Conservation (phyloP, 2,888 invertebrate genomes). For the Cetonia aurata region DNA sequence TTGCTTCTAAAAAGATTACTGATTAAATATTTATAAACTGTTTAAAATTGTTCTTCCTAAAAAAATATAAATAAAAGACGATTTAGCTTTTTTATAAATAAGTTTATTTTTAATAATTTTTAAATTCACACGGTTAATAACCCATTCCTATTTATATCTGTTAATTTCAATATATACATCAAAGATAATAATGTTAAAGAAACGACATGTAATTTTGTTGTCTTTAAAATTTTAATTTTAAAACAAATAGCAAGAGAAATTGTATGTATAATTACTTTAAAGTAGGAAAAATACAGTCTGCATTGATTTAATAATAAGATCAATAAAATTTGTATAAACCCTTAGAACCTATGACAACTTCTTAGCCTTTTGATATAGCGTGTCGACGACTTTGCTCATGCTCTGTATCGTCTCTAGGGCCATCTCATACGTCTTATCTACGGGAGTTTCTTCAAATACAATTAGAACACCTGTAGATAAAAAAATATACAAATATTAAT, state of each 20-base stretch:
- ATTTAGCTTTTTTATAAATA: slow-evolving; percentile 41
- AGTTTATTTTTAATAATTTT: slow-evolving; percentile 44
- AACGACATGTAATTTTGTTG: slow-evolving; percentile 28
- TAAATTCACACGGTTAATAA: slow-evolving; percentile 48
- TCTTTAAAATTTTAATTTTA: slow-evolving; percentile 16
- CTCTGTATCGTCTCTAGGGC: slow-evolving; percentile 97
- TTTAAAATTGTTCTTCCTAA: background rate
- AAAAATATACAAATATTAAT: slow-evolving; percentile 24
- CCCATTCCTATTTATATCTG: slow-evolving; percentile 46
- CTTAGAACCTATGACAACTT: slow-evolving; percentile 84
- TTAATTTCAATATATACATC: slow-evolving; percentile 48
- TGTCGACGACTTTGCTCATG: slow-evolving; percentile 99
- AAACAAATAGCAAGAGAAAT: slow-evolving; percentile 38
- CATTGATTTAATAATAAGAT: slow-evolving; percentile 51
- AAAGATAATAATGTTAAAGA: slow-evolving; percentile 43
- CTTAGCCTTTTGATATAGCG: slow-evolving; percentile 98
- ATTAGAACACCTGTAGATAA: slow-evolving; percentile 82
- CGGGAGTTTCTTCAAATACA: slow-evolving; percentile 94
- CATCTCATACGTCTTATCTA: slow-evolving; percentile 97
- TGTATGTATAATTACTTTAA: slow-evolving; percentile 45
- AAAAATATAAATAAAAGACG: slow-evolving; percentile 31
- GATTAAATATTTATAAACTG: background rate
- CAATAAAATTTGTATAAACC: slow-evolving; percentile 46
- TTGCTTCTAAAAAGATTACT: background rate
- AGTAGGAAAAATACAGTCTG: slow-evolving; percentile 62